These are phyloP conservation scores for Enteromius unitaeniatus DNA, from an alignment of 2,797 vertebrate species.

Conservation along the genomic window DNA sequence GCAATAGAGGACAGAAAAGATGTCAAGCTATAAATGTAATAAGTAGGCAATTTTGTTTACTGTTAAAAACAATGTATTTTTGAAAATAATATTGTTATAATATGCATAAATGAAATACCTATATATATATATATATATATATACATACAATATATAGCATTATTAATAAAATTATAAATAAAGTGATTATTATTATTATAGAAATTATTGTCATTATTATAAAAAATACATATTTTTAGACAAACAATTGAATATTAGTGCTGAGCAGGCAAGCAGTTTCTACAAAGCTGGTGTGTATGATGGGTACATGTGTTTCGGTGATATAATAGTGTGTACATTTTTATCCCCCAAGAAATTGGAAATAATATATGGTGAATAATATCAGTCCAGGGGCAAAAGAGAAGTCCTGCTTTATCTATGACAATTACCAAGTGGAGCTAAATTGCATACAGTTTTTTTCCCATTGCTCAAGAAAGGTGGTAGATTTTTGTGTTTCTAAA, in stretches of 20 bases:
- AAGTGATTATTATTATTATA: not conserved
- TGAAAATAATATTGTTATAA: not conserved
- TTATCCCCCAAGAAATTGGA: not conserved
- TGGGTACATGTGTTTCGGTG: not conserved
- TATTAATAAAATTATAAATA: not conserved
- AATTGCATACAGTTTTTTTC: not conserved
- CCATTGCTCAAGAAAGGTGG: not conserved
- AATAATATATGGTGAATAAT: not conserved
- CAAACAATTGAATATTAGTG: not conserved
- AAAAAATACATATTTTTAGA: not conserved
- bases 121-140: no score
- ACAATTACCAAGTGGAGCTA: not conserved
- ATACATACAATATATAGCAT: not conserved
- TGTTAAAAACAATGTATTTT: not conserved
- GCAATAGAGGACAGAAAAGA: not conserved
- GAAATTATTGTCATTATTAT: not conserved
- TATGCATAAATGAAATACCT: not conserved
- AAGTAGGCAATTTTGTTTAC: not conserved
- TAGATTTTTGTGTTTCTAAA: constrained; percentile 1
- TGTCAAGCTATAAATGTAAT: not conserved
- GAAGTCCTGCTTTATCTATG: not conserved
- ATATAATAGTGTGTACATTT: not conserved
- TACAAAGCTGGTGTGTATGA: not conserved
- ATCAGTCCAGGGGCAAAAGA: not conserved
- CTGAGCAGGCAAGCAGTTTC: not conserved